phyloP scores from a whole-genome alignment of 2,888 invertebrate genomes.

The Eustalomyia histrio region DNA sequence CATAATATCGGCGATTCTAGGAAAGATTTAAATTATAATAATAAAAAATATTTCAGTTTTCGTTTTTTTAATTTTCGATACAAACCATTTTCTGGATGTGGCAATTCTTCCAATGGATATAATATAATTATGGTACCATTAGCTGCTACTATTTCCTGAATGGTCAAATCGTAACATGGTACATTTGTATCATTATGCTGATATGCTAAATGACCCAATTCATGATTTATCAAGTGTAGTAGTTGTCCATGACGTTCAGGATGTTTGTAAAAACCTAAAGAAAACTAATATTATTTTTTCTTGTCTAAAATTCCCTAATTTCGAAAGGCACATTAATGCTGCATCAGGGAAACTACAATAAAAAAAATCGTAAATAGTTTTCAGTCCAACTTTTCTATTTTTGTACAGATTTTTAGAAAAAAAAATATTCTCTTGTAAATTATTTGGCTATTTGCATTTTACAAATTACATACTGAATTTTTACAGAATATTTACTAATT shows the following conservation, averaged over 20 bases:
- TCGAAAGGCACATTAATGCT: too few species aligned
- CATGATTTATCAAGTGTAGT: conserved; percentile 80
- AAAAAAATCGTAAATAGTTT: too few species aligned
- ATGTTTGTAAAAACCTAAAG: conserved; percentile 76
- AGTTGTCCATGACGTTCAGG: conserved; percentile 80
- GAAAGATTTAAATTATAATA: neutral
- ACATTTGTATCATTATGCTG: conserved; percentile 61
- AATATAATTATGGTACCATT: conserved; percentile 82
- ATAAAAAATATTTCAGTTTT: neutral
- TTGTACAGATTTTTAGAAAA: too few species aligned
- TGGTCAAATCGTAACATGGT: conserved; percentile 80
- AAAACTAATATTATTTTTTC: neutral
- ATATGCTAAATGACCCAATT: conserved; percentile 81
- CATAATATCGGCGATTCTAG: conserved; percentile 75
- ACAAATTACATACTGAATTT: too few species aligned
- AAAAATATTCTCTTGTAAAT: too few species aligned
- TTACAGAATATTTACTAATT: too few species aligned
- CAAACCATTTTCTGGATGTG: conserved; percentile 78
- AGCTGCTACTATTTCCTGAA: conserved; percentile 82
- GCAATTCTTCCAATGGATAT: conserved; percentile 79
- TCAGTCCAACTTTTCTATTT: too few species aligned
- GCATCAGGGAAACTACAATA: too few species aligned
- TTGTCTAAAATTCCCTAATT: neutral
- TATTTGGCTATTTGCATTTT: too few species aligned
- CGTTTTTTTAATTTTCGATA: too few species aligned